Percentiles rank a stretch among this genome's conserved stretches.
phyloP scores from a whole-genome alignment of 2,888 invertebrate species.

The Nysson spinosus region DNA sequence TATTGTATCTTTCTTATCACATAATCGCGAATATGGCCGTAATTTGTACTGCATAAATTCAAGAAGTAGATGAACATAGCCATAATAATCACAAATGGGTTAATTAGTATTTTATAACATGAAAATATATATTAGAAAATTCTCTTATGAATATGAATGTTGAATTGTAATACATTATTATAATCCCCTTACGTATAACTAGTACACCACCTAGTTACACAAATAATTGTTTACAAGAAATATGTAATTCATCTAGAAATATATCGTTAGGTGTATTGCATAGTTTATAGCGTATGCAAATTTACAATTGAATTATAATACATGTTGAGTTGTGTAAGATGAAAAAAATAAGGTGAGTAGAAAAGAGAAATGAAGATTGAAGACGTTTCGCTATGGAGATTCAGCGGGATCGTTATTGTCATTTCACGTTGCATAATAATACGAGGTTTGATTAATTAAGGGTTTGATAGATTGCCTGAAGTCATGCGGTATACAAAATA shows the following conservation, averaged over 20 bases:
- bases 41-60: too few relatives aligned
- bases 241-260: neutral
- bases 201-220: too few relatives aligned
- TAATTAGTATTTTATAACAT: too few relatives aligned
- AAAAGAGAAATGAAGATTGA: constrained; percentile 50
- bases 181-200: too few relatives aligned
- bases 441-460: constrained; percentile 67
- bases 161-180: too few relatives aligned
- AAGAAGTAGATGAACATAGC: too few relatives aligned
- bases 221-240: too few relatives aligned
- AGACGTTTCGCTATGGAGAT: constrained; percentile 44
- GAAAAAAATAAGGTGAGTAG: constrained; percentile 8
- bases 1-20: too few relatives aligned
- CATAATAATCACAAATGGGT: too few relatives aligned
- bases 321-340: neutral
- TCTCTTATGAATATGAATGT: too few relatives aligned
- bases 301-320: constrained; percentile 8
- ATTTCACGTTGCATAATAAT: constrained; percentile 61
- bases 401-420: constrained; percentile 61
- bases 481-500: constrained; percentile 55
- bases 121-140: too few relatives aligned
- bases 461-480: constrained; percentile 67
- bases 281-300: neutral
- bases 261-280: neutral
- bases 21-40: too few relatives aligned